A percentile compares a stretch with the other conserved stretches of the same genome.
Evolutionary conservation across 2,888 invertebrate species (phyloP).

Genomic region (Ptychoptera albimana): DNA sequence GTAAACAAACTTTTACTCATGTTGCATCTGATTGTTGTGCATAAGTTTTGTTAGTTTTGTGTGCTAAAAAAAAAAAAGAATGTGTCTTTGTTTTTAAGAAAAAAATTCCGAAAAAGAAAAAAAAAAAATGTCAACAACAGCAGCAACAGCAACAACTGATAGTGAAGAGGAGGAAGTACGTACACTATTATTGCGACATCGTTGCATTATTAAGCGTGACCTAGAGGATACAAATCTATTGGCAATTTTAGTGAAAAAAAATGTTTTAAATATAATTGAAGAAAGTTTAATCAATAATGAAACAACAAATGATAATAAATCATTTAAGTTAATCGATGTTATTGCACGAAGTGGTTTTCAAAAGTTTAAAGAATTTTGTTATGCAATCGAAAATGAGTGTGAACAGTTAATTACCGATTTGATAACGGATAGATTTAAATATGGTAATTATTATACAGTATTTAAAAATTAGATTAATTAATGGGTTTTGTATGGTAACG

Average conservation of each 20-base stretch:
- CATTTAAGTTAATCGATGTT: conserved; percentile 42
- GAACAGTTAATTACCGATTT: conserved; percentile 45
- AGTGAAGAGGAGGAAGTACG: conserved; percentile 35
- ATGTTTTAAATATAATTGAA: conserved; percentile 43
- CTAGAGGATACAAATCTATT: conserved; percentile 44
- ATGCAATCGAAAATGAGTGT: conserved; percentile 43
- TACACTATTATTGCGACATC: conserved; percentile 43
- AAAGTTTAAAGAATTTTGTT: conserved; percentile 43
- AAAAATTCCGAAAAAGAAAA: too few relatives aligned
- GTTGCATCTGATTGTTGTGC: too few relatives aligned
- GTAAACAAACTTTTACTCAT: too few relatives aligned
- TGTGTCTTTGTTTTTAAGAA: too few relatives aligned
- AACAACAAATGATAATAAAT: conserved; percentile 26
- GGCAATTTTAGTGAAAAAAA: conserved; percentile 46
- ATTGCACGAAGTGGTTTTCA: conserved; percentile 43
- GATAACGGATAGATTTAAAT: conserved; percentile 39
- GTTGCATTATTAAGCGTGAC: conserved; percentile 43
- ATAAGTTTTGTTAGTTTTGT: too few relatives aligned
- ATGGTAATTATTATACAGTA: conserved; percentile 21
- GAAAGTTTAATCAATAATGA: conserved; percentile 32
- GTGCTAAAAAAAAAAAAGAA: too few relatives aligned
- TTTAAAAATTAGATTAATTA: not conserved
- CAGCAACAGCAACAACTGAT: not conserved
- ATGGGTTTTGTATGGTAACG: too few relatives aligned
- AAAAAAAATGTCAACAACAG: too few relatives aligned